Conservation (phyloP, 2,797 vertebrate genomes). For the Knipowitschia caucasica region DNA sequence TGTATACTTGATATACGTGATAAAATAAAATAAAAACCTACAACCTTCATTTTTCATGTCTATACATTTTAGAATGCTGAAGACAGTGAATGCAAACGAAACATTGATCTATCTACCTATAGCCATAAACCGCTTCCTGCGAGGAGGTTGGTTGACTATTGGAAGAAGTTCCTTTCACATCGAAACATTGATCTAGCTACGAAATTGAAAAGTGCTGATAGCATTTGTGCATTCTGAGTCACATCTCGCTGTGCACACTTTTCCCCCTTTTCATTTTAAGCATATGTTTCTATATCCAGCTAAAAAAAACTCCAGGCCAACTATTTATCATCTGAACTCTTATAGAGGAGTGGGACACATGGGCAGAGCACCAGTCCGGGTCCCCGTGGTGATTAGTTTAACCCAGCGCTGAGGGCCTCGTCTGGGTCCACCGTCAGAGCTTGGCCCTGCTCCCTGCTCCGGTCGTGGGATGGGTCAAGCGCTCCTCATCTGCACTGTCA, state of each 20-base stretch:
- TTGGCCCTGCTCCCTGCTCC: constrained; percentile 49
- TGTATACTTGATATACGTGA: too few relatives aligned
- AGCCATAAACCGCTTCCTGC: too few relatives aligned
- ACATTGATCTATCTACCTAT: too few relatives aligned
- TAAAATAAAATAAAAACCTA: too few relatives aligned
- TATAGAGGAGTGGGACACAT: constrained; percentile 43
- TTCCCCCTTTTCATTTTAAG: background rate
- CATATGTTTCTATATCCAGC: background rate
- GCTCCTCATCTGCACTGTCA: constrained; percentile 58
- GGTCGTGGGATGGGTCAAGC: constrained; percentile 51
- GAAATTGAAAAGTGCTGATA: too few relatives aligned
- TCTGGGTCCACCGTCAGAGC: constrained; percentile 54
- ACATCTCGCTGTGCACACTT: background rate
- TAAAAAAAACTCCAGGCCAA: constrained; percentile 26
- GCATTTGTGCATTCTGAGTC: too few relatives aligned
- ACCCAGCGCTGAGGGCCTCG: constrained; percentile 67
- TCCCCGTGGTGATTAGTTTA: constrained; percentile 74
- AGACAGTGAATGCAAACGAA: too few relatives aligned
- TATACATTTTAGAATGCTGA: too few relatives aligned
- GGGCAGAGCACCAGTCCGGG: constrained; percentile 28
- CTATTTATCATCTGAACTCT: constrained; percentile 44
- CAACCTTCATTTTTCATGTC: too few relatives aligned
- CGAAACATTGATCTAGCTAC: too few relatives aligned
- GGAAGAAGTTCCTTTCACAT: too few relatives aligned
- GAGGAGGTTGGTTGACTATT: too few relatives aligned